Percentiles rank a stretch among this genome's conserved stretches.
Conservation (phyloP, 2,797 vertebrate species). For the Pogoniulus pusillus region DNA sequence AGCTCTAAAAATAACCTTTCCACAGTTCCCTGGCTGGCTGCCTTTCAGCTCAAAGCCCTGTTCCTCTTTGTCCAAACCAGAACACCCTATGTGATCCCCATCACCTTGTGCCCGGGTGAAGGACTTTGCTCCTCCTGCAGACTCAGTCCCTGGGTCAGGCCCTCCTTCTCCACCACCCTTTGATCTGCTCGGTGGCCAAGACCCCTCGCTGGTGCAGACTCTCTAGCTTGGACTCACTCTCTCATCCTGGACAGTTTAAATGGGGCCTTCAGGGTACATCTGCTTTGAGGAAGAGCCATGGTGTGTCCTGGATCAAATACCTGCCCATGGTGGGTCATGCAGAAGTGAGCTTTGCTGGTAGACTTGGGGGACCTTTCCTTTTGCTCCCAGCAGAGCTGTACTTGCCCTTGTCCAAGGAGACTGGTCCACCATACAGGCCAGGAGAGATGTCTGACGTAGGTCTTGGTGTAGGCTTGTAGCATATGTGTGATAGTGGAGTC, state of each 20-base stretch:
- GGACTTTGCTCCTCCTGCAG: not conserved
- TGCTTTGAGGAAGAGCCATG: not conserved
- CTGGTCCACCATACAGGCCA: not conserved
- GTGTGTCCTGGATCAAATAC: not conserved
- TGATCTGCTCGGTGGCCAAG: accelerated
- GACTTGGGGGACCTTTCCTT: not conserved
- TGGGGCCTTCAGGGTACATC: not conserved
- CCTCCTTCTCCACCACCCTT: not conserved
- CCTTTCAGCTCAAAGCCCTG: not conserved
- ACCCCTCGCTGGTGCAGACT: not conserved
- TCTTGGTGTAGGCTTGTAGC: not conserved
- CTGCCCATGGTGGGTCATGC: not conserved
- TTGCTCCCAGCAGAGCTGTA: not conserved
- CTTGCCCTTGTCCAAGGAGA: not conserved
- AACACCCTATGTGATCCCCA: not conserved
- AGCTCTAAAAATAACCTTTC: conserved; percentile 35
- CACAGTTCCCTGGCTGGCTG: not conserved
- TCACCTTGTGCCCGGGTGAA: not conserved
- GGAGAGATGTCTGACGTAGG: accelerated
- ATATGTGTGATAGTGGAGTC: not conserved
- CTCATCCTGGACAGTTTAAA: not conserved
- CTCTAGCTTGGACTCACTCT: not conserved
- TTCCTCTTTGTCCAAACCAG: not conserved
- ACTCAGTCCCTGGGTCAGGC: not conserved
- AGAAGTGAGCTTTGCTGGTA: not conserved